These are phyloP conservation scores for Rhopalosiphum maidis DNA, from an alignment of 1,140 invertebrate species.

Conservation along the genomic window DNA sequence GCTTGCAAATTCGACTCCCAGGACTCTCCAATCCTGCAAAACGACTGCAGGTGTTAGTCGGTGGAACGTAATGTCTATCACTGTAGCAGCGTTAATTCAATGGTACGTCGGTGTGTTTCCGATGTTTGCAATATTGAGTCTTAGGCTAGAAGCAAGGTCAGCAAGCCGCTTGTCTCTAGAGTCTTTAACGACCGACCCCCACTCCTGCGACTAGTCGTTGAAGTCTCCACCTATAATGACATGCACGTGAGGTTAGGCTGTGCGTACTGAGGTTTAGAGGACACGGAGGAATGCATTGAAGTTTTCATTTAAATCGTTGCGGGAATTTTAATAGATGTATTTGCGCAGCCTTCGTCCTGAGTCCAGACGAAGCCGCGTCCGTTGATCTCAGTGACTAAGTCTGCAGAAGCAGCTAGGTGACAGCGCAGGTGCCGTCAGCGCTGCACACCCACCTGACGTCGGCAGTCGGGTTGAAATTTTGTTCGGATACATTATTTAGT, in stretches of 20 bases:
- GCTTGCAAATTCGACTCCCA: no score
- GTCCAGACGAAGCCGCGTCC: background rate
- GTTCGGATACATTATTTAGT: no score
- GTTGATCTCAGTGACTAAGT: no score
- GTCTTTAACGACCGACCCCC: background rate
- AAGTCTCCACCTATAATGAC: background rate
- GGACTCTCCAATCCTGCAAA: no score
- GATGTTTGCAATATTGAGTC: background rate
- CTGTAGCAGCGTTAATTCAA: background rate
- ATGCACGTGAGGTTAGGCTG: rapidly evolving
- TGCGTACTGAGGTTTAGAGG: background rate
- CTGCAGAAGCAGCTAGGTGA: no score
- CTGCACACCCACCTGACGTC: no score
- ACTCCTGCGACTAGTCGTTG: background rate
- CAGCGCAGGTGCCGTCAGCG: no score
- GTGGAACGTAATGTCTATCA: background rate
- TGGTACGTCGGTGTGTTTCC: background rate
- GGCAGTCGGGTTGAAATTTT: no score
- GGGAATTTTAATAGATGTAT: background rate
- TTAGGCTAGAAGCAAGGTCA: background rate
- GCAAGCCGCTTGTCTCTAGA: background rate
- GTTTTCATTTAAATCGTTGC: background rate
- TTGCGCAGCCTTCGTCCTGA: background rate
- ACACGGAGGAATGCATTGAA: background rate
- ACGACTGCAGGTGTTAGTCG: no score